Evolutionary conservation across 1,140 invertebrate species (phyloP).

Genomic region (Lucilia sericata): DNA sequence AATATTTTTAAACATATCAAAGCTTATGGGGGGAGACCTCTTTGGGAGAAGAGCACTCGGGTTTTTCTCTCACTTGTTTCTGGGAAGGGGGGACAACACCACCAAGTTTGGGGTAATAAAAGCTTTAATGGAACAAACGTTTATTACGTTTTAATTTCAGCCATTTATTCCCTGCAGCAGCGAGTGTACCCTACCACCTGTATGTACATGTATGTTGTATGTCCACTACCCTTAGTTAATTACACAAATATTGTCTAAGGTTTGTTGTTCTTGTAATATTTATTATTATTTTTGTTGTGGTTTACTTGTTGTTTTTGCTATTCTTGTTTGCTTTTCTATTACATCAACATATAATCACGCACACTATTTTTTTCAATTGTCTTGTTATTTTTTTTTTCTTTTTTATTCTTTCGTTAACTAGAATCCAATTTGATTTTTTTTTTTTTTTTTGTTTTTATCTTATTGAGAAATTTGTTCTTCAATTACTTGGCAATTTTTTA

Average conservation of each 20-base stretch:
- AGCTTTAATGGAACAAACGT: background rate
- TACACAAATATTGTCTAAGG: background rate
- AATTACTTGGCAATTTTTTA: background rate
- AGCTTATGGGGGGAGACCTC: background rate
- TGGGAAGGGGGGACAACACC: background rate
- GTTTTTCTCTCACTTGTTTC: background rate
- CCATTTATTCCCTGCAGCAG: background rate
- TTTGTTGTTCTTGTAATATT: background rate
- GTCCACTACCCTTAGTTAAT: constrained; percentile 11
- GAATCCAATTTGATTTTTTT: constrained; percentile 1
- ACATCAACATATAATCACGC: background rate
- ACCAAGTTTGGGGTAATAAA: background rate
- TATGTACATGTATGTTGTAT: background rate
- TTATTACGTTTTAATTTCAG: background rate
- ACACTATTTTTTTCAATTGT: background rate
- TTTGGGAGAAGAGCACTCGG: background rate
- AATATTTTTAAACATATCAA: constrained; percentile 46
- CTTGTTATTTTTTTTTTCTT: background rate
- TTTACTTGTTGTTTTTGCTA: background rate
- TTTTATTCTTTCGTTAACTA: background rate
- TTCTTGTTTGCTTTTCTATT: background rate
- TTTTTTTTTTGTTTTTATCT: background rate
- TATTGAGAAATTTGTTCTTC: background rate
- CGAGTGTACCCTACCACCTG: background rate
- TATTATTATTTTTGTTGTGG: background rate